Evolutionary conservation across 2,797 vertebrate genomes (phyloP), one percentile per base, ranked within the genome.

Genomic region (Gymnocypris eckloni): DNA sequence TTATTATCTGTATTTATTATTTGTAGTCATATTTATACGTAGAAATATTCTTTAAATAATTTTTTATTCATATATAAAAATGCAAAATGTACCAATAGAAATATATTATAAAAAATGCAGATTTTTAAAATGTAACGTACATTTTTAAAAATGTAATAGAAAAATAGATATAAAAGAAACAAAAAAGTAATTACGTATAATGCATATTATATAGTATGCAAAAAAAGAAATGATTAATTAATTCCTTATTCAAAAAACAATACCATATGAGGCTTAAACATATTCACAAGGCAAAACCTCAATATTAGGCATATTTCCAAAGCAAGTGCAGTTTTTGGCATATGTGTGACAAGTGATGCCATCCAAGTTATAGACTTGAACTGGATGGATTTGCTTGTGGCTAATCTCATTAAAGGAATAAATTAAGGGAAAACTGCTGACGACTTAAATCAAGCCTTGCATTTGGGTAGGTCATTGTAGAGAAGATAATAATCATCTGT

Each of bases 401-500:
- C 88, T 95, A 95, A 96, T 95, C 95, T 94, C 90, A 95, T 95
- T 96, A 95, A 89, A 94, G 92, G 92, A 94, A 94, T 94, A 94
- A 95, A 95, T 96, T 95, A 94, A 94, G 91, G 79, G 93, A 94
- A 95, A 96, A 95, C 94, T 95, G 95, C 95, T 96, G 95, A 96
- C 94, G 92, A 94, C 89, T 95, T 94, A 93, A 80, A 92, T 93
- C 89, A 90, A 93, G 93, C 91, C 90, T 89, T 66, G 67, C 70
- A 79, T 86, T 83, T 88, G 92, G 94, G 92, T 92, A 95, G 94
- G 95, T 95, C 95, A 95, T 94, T 93, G 93, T 93, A 94, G 93
- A 95, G 93, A 91, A 92, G 93, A 94, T 93, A 93, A 91, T 87
- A 81, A 85, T 87, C 85, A 87, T 86, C 88, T 86, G 66, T n/a